A percentile compares a stretch with the other conserved stretches of the same genome.
These are phyloP conservation scores for Calephelis virginiensis DNA, from an alignment of 1,140 invertebrate species.

Conservation along the genomic window DNA sequence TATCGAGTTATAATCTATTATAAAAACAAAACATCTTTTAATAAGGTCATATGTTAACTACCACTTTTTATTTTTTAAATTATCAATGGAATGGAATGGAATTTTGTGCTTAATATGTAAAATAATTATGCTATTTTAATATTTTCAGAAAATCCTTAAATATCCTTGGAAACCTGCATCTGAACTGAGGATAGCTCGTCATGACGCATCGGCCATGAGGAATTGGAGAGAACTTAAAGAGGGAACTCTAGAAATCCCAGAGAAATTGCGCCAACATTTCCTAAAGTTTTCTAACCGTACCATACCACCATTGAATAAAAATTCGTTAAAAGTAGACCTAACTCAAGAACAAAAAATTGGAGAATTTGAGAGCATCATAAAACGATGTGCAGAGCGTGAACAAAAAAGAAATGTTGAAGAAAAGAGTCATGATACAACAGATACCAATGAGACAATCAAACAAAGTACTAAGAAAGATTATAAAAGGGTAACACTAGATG, in stretches of 20 bases:
- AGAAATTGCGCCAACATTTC: conserved; percentile 79
- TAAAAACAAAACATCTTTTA: too few relatives aligned
- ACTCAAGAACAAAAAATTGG: conserved; percentile 54
- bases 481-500: conserved; percentile 54
- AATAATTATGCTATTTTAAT: neutral
- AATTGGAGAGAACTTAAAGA: conserved; percentile 84
- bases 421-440: conserved; percentile 31
- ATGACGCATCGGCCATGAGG: conserved; percentile 82
- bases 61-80: too few relatives aligned
- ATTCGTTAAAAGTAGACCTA: conserved; percentile 59
- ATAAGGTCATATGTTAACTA: too few relatives aligned
- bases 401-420: conserved; percentile 30
- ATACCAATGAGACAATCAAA: conserved; percentile 31
- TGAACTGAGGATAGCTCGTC: conserved; percentile 78
- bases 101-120: too few relatives aligned
- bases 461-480: conserved; percentile 34
- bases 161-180: conserved; percentile 81
- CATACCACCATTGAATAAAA: conserved; percentile 65
- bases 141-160: conserved; percentile 81
- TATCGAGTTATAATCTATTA: too few relatives aligned
- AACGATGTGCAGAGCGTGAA: conserved; percentile 53
- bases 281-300: conserved; percentile 82
- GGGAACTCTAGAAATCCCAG: conserved; percentile 74
- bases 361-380: conserved; percentile 68
- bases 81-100: too few relatives aligned